Evolutionary conservation across 1,140 invertebrate genomes (phyloP).

Genomic region (Euschistus heros): DNA sequence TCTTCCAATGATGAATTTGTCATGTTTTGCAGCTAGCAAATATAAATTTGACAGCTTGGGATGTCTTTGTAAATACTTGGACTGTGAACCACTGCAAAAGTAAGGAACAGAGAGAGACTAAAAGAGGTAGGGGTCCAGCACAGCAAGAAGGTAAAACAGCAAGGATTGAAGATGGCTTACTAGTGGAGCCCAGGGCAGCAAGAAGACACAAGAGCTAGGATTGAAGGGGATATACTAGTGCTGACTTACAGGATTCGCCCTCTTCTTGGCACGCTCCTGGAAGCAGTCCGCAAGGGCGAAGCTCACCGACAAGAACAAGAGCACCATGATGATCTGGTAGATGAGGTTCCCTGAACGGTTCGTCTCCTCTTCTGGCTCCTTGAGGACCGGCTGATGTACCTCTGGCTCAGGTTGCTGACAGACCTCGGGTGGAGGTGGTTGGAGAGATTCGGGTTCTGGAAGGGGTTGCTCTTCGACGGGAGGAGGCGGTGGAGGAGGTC

Average conservation of each 20-base stretch:
- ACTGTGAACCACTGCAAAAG: too few relatives aligned
- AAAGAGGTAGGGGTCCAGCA: too few relatives aligned
- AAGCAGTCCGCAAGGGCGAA: conserved; percentile 19
- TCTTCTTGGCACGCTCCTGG: conserved; percentile 16
- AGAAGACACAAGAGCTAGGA: too few relatives aligned
- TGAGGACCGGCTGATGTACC: neutral
- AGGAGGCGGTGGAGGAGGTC: neutral
- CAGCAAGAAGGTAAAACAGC: too few relatives aligned
- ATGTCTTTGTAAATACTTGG: too few relatives aligned
- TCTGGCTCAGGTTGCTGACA: neutral
- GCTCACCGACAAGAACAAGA: conserved; percentile 17
- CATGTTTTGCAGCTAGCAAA: too few relatives aligned
- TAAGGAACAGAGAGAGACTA: too few relatives aligned
- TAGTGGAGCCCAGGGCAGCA: too few relatives aligned
- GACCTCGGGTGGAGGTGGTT: neutral
- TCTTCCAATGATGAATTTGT: too few relatives aligned
- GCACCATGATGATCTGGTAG: conserved; percentile 21
- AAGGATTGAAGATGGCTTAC: too few relatives aligned
- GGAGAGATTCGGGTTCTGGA: neutral
- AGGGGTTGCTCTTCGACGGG: neutral
- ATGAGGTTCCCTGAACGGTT: conserved; percentile 11
- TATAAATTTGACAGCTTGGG: too few relatives aligned
- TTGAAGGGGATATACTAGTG: too few relatives aligned
- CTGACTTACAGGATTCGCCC: conserved; percentile 17
- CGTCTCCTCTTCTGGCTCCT: neutral